Conservation (phyloP, 2,797 vertebrate species). For the Siniperca obscura region DNA sequence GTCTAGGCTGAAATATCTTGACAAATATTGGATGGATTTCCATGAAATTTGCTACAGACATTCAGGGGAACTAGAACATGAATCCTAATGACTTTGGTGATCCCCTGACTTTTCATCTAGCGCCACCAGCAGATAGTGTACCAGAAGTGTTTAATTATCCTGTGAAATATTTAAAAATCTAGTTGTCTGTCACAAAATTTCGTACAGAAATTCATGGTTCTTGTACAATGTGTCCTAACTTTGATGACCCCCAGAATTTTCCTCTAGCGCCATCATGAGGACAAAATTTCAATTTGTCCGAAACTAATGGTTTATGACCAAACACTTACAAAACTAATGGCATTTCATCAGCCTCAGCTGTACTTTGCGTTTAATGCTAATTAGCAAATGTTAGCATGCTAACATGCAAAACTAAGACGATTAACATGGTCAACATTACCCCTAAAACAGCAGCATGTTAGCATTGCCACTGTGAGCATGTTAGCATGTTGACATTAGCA, state of each 20-base stretch:
- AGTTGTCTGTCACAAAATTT: neutral
- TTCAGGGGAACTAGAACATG: neutral
- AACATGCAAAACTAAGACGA: neutral
- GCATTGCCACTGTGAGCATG: neutral
- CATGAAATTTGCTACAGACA: neutral
- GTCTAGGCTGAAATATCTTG: conserved; percentile 6
- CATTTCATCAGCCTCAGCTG: neutral
- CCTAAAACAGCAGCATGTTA: conserved; percentile 26
- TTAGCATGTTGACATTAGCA: neutral
- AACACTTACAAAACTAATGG: neutral
- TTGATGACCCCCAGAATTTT: neutral
- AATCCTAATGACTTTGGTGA: neutral
- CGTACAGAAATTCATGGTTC: neutral
- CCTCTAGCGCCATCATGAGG: accelerated
- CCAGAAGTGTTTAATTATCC: neutral
- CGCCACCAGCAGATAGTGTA: neutral
- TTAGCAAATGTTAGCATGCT: neutral
- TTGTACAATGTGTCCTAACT: neutral
- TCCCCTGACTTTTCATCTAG: neutral
- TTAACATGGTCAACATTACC: neutral
- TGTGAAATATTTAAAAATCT: neutral
- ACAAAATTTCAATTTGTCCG: neutral
- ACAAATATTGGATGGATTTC: conserved; percentile 1
- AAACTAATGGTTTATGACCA: neutral
- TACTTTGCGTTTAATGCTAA: neutral